phyloP scores from a whole-genome alignment of 1,140 invertebrate species.

The Drosophila insularis region DNA sequence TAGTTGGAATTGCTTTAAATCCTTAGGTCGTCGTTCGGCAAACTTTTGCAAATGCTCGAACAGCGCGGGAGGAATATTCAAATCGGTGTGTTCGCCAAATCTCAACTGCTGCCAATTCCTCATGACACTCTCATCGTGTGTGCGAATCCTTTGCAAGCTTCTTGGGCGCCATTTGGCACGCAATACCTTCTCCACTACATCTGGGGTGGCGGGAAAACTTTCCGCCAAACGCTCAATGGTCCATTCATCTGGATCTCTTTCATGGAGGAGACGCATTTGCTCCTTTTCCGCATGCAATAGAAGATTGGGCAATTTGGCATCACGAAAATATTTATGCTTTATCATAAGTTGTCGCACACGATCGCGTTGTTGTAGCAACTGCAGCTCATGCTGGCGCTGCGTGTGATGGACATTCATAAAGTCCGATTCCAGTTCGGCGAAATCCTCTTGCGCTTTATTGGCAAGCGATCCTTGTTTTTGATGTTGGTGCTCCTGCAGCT shows the following conservation, averaged over 20 bases:
- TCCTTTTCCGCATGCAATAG: constrained; percentile 92
- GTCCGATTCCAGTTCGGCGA: constrained; percentile 83
- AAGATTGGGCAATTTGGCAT: constrained; percentile 87
- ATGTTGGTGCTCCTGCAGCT: constrained; percentile 32
- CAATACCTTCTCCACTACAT: constrained; percentile 85
- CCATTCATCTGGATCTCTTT: constrained; percentile 88
- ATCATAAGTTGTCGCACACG: constrained; percentile 85
- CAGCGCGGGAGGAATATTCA: constrained; percentile 83
- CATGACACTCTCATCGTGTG: constrained; percentile 86
- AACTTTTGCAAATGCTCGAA: constrained; percentile 87
- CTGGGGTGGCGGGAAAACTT: constrained; percentile 89
- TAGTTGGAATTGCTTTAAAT: constrained; percentile 43
- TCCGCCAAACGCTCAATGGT: constrained; percentile 88
- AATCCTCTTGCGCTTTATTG: constrained; percentile 79
- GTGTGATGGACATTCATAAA: constrained; percentile 82
- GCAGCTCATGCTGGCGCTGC: constrained; percentile 81
- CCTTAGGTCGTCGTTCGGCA: constrained; percentile 41
- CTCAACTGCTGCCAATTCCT: constrained; percentile 87
- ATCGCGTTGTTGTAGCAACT: constrained; percentile 81
- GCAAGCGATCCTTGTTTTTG: not conserved
- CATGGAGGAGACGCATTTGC: constrained; percentile 89
- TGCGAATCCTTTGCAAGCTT: constrained; percentile 83
- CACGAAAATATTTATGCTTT: constrained; percentile 89
- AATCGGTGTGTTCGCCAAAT: constrained; percentile 81
- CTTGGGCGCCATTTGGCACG: constrained; percentile 86